Evolutionary conservation across 2,888 invertebrate genomes (phyloP), one percentile per base, ranked within the genome.

Genomic region (Andrena praecox): DNA sequence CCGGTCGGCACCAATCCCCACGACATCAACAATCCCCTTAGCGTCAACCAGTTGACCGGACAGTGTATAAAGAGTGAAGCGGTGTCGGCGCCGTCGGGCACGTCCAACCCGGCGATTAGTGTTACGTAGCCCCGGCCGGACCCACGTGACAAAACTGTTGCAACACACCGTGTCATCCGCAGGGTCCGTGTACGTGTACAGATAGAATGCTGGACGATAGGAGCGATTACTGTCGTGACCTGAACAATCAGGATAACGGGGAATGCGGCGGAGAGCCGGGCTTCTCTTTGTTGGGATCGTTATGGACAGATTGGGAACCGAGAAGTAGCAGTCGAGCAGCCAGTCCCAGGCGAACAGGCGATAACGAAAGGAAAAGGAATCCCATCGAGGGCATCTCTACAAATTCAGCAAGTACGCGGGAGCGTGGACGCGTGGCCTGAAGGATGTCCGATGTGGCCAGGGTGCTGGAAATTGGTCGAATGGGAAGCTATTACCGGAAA

Each of bases 1-100:
- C 98, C 98, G 59, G 98, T 98, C 77, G 98, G 98, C 80, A 98
- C 98, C 64, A 98, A 98, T 95, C 98, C 98, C 59, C 96, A 98
- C 90, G 98, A 98, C 95, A 97, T 97, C 87, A 98, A 98, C 95
- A 98, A 98, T 95, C 98, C 98, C 77, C 95, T 98, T 60, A 98
- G 97, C 94, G 98, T 98, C 79, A 98, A 98, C 91, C 98, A 98
- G 94, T 95, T 98, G 89, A 98, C 98, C 82, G 97, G 97, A 89
- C 97, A 97, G 93, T 94, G 94, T 91, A 94, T 94, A 90, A 94
- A 94, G 89, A 93, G 93, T 89, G 94, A 94, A 87, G 93, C 93
- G 88, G 90, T 91, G 80, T 89, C 91, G 79, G 87, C 90, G 77
- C 90, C 92, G 82, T 93, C 92, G 90, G 92, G 93, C 77, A 91